Evolutionary conservation across 2,888 invertebrate genomes (phyloP).

Genomic region (Apoda limacodes): DNA sequence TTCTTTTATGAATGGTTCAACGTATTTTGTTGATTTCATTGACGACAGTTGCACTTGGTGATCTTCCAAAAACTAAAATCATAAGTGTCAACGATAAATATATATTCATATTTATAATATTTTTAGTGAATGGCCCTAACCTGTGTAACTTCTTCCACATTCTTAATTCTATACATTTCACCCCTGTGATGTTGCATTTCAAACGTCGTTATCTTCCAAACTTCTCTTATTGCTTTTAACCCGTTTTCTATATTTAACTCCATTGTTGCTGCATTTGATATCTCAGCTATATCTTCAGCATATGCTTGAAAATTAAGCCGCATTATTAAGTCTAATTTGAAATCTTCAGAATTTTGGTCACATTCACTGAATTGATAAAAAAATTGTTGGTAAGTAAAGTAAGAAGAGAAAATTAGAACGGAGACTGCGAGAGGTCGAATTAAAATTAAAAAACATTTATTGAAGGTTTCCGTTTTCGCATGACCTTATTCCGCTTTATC

Average conservation of each 20-base stretch:
- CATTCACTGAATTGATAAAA: conserved; percentile 73
- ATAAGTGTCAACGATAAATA: conserved; percentile 1
- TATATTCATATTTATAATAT: conserved; percentile 3
- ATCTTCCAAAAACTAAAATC: conserved; percentile 76
- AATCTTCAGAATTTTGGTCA: conserved; percentile 81
- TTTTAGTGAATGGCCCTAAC: conserved; percentile 28
- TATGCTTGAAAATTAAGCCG: conserved; percentile 84
- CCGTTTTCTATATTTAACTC: conserved; percentile 87
- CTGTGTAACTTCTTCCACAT: conserved; percentile 83
- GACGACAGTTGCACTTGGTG: conserved; percentile 85
- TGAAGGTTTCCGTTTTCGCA: not conserved
- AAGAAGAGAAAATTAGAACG: not conserved
- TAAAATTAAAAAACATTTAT: conserved; percentile 1
- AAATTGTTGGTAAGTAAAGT: too few relatives aligned
- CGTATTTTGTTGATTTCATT: conserved; percentile 90
- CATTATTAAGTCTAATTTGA: conserved; percentile 85
- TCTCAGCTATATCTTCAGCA: conserved; percentile 85
- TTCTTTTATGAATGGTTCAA: conserved; percentile 85
- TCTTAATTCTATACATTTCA: conserved; percentile 76
- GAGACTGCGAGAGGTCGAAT: not conserved
- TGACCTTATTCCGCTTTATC: not conserved
- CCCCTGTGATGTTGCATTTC: conserved; percentile 80
- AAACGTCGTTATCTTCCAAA: conserved; percentile 79
- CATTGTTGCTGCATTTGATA: conserved; percentile 90
- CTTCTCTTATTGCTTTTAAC: conserved; percentile 76